Evolutionary conservation across 2,888 invertebrate species (phyloP).

Genomic region (Athalia circularis): DNA sequence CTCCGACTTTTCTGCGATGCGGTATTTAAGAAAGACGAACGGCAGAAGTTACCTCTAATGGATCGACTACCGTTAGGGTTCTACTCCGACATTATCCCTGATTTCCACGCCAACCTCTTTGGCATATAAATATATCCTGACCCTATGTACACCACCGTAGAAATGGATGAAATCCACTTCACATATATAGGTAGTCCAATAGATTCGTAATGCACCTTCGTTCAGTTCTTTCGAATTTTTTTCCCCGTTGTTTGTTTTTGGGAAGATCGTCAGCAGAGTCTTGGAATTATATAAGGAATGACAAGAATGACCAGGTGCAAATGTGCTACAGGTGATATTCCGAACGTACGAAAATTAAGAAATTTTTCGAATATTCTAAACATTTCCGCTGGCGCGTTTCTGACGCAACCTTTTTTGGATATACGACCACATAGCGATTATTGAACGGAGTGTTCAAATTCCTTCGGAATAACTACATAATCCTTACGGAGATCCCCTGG

Average conservation of each 20-base stretch:
- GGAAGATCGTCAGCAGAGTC: not conserved
- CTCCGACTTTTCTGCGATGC: constrained; percentile 2
- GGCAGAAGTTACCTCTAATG: constrained; percentile 57
- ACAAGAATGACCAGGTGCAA: not conserved
- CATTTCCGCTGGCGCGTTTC: not conserved
- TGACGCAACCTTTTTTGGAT: constrained; percentile 14
- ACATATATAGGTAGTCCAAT: not conserved
- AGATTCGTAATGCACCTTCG: not conserved
- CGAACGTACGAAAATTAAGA: not conserved
- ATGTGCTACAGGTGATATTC: too few species aligned
- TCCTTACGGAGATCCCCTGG: constrained; percentile 21
- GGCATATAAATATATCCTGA: constrained; percentile 43
- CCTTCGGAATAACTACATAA: constrained; percentile 36
- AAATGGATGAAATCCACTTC: too few species aligned
- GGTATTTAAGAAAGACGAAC: not conserved
- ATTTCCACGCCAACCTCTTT: constrained; percentile 67
- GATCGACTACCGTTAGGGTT: constrained; percentile 62
- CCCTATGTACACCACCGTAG: too few species aligned
- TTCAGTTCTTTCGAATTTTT: not conserved
- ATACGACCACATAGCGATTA: not conserved
- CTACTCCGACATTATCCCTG: constrained; percentile 61
- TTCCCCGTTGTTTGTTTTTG: not conserved
- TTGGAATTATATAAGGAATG: not conserved
- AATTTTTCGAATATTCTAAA: not conserved
- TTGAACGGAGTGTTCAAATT: not conserved